These are phyloP conservation scores for Equus quagga DNA, from an alignment of 2,113 vertebrate species.

Conservation along the genomic window DNA sequence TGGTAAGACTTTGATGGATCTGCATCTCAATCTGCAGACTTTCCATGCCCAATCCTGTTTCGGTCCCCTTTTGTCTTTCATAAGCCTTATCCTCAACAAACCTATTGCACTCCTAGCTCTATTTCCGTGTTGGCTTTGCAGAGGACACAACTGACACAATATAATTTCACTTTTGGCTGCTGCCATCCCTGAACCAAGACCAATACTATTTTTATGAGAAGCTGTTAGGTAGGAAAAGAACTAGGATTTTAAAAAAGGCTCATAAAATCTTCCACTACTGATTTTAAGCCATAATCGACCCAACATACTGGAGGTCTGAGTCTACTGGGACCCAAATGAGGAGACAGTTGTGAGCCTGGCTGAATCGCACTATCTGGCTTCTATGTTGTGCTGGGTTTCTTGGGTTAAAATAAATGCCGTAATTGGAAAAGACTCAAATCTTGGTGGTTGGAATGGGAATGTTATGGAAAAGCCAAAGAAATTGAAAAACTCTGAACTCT, in stretches of 20 bases:
- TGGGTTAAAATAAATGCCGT: conserved; percentile 55
- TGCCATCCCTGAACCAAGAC: conserved; percentile 5
- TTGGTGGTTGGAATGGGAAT: conserved; percentile 51
- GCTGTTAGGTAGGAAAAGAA: conserved; percentile 34
- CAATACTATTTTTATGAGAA: not conserved
- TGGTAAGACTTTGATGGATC: not conserved
- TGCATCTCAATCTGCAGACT: not conserved
- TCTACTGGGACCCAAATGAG: not conserved
- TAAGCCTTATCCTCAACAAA: not conserved
- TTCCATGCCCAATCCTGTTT: not conserved
- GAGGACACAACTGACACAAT: not conserved
- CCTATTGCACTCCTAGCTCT: not conserved
- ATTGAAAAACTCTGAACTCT: conserved; percentile 27
- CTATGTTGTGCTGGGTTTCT: not conserved
- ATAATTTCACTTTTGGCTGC: conserved; percentile 22
- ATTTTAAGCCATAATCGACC: conserved; percentile 35
- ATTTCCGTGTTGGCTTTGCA: not conserved
- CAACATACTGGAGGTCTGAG: not conserved
- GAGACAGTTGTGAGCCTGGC: not conserved
- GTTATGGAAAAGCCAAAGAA: conserved; percentile 20
- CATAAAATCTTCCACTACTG: not conserved
- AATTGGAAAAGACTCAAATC: conserved; percentile 58
- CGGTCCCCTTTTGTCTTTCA: not conserved
- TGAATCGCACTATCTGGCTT: conserved; percentile 26
- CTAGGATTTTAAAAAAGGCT: not conserved